Conservation (phyloP, 1,140 invertebrate genomes). For the Nasonia giraulti region DNA sequence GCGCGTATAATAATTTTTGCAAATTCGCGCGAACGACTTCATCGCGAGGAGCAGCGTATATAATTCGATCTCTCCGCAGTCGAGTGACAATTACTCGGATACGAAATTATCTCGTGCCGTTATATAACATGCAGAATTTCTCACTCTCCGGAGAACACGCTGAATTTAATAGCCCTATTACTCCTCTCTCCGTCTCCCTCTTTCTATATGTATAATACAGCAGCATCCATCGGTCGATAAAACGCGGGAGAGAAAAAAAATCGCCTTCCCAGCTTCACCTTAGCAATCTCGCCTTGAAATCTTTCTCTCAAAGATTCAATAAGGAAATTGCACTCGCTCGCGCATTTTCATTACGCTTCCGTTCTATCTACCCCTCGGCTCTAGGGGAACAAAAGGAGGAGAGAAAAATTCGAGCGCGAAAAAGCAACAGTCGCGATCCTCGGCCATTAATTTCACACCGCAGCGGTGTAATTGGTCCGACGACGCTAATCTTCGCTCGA, state of each 20-base stretch:
- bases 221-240: background rate
- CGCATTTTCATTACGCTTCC: slow-evolving; percentile 31
- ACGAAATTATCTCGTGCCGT: no score
- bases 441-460: slow-evolving; percentile 39
- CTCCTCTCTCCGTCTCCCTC: no score
- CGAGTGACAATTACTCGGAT: slow-evolving; percentile 16
- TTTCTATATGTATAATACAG: background rate
- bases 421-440: background rate
- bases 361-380: background rate
- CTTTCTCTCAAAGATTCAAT: background rate
- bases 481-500: slow-evolving; percentile 44
- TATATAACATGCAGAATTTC: no score
- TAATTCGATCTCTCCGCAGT: slow-evolving; percentile 3
- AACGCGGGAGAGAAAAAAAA: background rate
- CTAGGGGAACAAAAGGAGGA: background rate
- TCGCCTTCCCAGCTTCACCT: background rate
- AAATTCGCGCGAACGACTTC: no score
- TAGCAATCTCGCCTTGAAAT: background rate
- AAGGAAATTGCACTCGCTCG: slow-evolving; percentile 7
- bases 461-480: slow-evolving; percentile 32
- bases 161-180: slow-evolving; percentile 17
- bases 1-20: no score
- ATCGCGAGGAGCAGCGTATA: no score
- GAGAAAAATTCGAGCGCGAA: background rate
- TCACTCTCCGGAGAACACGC: no score